Conservation (phyloP, 2,113 vertebrate genomes). For the Ammospiza nelsoni region DNA sequence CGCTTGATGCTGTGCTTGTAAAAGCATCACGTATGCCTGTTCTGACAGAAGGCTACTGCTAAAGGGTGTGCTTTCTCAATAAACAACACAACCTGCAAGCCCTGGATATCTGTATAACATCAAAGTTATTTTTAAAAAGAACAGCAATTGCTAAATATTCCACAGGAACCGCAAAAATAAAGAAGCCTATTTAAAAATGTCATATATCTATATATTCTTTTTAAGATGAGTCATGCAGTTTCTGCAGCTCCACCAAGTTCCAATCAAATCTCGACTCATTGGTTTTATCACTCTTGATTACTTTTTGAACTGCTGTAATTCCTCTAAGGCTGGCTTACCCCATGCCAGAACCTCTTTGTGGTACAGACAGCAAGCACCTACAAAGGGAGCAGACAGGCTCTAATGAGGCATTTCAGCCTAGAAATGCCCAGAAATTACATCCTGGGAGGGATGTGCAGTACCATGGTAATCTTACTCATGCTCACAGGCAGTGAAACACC, state of each 20-base stretch:
- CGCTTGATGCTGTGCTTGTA: background rate
- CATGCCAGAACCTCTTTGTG: background rate
- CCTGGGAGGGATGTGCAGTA: background rate
- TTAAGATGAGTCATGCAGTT: slow-evolving; percentile 5
- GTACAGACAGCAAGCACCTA: background rate
- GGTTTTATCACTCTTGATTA: background rate
- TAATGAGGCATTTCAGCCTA: background rate
- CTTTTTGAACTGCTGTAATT: background rate
- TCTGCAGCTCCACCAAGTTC: background rate
- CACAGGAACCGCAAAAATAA: background rate
- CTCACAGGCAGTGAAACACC: background rate
- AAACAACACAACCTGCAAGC: background rate
- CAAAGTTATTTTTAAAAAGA: slow-evolving; percentile 25
- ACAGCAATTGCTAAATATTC: slow-evolving; percentile 7
- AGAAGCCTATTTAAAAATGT: slow-evolving; percentile 15
- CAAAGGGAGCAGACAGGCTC: background rate
- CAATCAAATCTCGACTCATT: background rate
- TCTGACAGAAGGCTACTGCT: background rate
- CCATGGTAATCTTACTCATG: background rate
- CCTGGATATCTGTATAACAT: background rate
- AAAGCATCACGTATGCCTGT: background rate
- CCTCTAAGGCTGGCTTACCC: background rate
- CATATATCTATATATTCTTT: background rate
- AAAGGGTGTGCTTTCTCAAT: background rate
- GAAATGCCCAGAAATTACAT: background rate